Base-by-base conservation (phyloP, 2,888 invertebrate species). In the Lepetodrilus schrolli region DNA sequence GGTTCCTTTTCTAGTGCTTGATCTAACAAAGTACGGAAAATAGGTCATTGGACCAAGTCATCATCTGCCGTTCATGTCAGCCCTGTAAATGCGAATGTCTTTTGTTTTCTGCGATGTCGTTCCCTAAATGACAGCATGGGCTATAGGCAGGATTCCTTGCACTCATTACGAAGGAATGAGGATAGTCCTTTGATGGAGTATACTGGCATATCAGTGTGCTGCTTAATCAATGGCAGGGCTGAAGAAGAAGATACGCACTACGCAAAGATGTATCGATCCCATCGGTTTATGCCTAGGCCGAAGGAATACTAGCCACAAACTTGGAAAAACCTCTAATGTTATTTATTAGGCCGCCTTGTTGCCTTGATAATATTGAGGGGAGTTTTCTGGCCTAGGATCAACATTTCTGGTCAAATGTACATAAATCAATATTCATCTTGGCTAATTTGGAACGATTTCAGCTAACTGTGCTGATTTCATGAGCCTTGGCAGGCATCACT, bases 271-370 rank as follows among this genome's bases (percentile, higher is more conserved):
- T 26, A 58, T 58, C 30, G 58, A 58, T 58, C 13, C 13, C 8
- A 17, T 23, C 58, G 26, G 26, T 58, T 58, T 58, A 23, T 58
- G 30, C 58, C 17, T 34, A n/a, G n/a, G 58, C 58, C 34, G 26
- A 26, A 10, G 58, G 26, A 58, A 58, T 34, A 58, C 30, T 58
- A 58, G 58, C 58, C 58, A 26, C 10, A 58, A 58, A 58, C 58
- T 58, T 58, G 58, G n/a, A 58, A 58, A 58, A 58, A 58, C 30
- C 34, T 26, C 34, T 58, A 58, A 58, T 30, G 58, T 58, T 58
- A 58, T 58, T 58, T 58, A 58, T 58, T 58, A 34, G 34, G 58
- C 23, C 34, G 26, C 58, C 58, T 30, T 30, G 30, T 30, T n/a
- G 58, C 30, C 21, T 58, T 58, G 58, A 58, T 4, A 58, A 58